Conservation (phyloP, 2,797 vertebrate species). For the Gadopsis bispinosus region DNA sequence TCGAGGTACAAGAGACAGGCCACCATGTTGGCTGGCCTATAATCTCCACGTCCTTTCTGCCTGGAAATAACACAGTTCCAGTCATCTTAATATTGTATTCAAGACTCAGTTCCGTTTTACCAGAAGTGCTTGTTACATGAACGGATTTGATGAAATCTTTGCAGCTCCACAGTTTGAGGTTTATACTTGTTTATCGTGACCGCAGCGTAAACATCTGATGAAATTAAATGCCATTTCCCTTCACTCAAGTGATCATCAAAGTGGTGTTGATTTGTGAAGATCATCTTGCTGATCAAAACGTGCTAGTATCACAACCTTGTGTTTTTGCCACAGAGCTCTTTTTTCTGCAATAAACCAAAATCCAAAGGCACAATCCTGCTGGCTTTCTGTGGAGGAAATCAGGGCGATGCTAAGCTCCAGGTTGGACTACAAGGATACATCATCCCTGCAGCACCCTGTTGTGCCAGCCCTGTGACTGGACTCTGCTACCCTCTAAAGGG, state of each 20-base stretch:
- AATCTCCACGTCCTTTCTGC: background rate
- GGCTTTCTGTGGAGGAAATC: too few species aligned
- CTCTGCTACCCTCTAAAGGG: too few species aligned
- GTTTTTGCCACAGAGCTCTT: too few species aligned
- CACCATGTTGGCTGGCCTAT: conserved; percentile 11
- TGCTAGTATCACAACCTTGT: too few species aligned
- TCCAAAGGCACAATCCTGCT: too few species aligned
- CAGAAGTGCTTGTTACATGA: background rate
- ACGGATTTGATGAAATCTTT: background rate
- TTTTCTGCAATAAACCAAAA: too few species aligned
- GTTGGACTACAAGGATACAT: too few species aligned
- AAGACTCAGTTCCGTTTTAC: background rate
- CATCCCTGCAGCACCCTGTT: too few species aligned
- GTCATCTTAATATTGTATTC: background rate
- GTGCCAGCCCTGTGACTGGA: background rate
- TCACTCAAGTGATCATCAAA: background rate
- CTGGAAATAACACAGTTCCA: background rate
- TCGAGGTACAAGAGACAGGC: background rate
- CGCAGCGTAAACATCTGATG: background rate
- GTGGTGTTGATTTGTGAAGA: too few species aligned
- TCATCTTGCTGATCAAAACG: too few species aligned
- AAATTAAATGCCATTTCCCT: background rate
- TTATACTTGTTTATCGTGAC: background rate
- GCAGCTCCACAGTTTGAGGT: background rate
- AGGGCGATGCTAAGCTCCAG: too few species aligned